Conservation (phyloP, 2,797 vertebrate species). For the Phalloptychus januarius region DNA sequence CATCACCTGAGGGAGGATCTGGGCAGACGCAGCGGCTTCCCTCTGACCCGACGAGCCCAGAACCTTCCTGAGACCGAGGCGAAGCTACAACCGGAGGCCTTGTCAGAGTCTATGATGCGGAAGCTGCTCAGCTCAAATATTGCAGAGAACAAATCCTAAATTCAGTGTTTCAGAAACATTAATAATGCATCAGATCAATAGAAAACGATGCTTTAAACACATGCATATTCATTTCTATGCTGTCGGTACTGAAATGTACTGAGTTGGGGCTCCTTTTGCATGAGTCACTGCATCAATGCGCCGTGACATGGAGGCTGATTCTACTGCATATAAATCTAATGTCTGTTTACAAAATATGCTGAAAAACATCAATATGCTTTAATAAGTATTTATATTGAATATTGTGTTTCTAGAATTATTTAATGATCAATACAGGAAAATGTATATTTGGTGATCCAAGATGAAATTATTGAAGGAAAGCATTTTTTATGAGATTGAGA, state of each 20-base stretch:
- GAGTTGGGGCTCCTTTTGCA: not conserved
- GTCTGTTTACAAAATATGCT: no score
- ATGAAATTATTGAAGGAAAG: no score
- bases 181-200: not conserved
- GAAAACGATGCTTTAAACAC: not conserved
- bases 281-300: not conserved
- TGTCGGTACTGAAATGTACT: not conserved
- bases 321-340: not conserved
- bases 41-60: constrained; percentile 46
- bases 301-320: not conserved
- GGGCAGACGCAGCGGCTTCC: constrained; percentile 32
- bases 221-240: not conserved
- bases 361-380: no score
- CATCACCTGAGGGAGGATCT: constrained; percentile 57
- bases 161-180: not conserved
- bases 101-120: not conserved
- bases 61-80: constrained; percentile 34
- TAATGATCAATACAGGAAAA: no score
- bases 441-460: no score
- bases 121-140: not conserved
- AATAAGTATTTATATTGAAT: no score
- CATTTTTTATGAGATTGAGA: not conserved
- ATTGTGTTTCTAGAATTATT: no score
- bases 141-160: not conserved
- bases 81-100: not conserved